Evolutionary conservation across 2,888 invertebrate species (phyloP).

Genomic region (Spodoptera exigua): DNA sequence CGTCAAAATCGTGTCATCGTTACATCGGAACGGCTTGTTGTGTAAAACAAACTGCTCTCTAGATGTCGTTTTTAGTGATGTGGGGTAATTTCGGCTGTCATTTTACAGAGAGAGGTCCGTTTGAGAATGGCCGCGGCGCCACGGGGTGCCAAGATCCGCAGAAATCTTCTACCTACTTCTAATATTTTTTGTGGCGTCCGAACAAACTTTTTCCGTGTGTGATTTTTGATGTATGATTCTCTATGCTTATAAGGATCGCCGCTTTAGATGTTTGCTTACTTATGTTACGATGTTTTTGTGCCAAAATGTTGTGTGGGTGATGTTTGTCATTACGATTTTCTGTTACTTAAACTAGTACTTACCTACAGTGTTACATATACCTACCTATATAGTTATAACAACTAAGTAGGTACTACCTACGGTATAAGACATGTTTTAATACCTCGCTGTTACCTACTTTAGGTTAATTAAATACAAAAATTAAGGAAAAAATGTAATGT

Average conservation of each 20-base stretch:
- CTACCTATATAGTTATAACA: too few relatives aligned
- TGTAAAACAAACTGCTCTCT: conserved; percentile 84
- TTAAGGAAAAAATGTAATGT: too few relatives aligned
- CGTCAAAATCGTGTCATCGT: conserved; percentile 80
- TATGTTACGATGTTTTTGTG: conserved; percentile 4
- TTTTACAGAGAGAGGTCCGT: conserved; percentile 72
- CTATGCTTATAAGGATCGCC: conserved; percentile 50
- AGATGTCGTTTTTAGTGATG: conserved; percentile 77
- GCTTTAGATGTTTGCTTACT: conserved; percentile 8
- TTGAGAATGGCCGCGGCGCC: conserved; percentile 80
- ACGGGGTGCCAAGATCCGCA: conserved; percentile 81
- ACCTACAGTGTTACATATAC: too few relatives aligned
- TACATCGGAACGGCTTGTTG: conserved; percentile 77
- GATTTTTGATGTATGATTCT: conserved; percentile 60
- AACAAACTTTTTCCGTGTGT: conserved; percentile 48
- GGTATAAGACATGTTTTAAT: too few relatives aligned
- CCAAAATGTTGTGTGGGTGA: background rate
- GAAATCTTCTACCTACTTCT: conserved; percentile 79
- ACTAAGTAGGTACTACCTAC: too few relatives aligned
- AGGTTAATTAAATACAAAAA: too few relatives aligned
- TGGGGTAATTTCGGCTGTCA: conserved; percentile 87
- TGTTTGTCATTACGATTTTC: too few relatives aligned
- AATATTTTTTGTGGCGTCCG: conserved; percentile 69
- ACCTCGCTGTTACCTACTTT: too few relatives aligned
- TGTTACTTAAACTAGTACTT: too few relatives aligned